Evolutionary conservation across 2,113 vertebrate genomes (phyloP).

Genomic region (Nycticebus coucang): DNA sequence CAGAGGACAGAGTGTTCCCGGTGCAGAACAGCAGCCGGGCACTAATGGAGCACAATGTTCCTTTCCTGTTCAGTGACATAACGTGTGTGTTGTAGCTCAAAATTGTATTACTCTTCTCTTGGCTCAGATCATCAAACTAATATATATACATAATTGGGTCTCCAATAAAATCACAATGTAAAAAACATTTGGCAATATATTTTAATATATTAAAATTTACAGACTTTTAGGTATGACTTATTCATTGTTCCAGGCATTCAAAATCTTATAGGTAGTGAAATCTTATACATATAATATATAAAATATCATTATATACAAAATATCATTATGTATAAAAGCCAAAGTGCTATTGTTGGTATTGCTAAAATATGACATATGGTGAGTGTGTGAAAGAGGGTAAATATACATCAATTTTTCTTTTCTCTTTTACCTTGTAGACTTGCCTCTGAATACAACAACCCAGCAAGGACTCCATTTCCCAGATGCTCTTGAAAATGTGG

Average conservation of each 20-base stretch:
- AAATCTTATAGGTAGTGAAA: neutral
- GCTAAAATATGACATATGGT: fast-evolving
- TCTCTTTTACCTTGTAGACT: neutral
- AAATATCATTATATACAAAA: neutral
- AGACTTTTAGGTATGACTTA: neutral
- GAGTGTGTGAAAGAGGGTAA: neutral
- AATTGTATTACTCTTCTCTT: neutral
- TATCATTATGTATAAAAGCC: neutral
- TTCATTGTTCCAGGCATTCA: neutral
- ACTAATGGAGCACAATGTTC: neutral
- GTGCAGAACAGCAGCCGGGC: neutral
- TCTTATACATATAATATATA: no score
- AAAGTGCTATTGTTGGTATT: neutral
- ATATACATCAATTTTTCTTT: fast-evolving
- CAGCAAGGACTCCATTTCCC: fast-evolving
- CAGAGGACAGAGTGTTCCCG: no score
- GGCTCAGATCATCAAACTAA: neutral
- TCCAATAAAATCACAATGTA: neutral
- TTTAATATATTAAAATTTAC: neutral
- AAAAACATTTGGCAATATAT: neutral
- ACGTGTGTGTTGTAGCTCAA: neutral
- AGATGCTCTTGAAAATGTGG: neutral
- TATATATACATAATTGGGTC: neutral
- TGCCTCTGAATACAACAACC: no score
- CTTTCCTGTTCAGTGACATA: neutral